These are phyloP conservation scores for Jaculus jaculus DNA, from an alignment of 2,113 vertebrate genomes.

Conservation along the genomic window DNA sequence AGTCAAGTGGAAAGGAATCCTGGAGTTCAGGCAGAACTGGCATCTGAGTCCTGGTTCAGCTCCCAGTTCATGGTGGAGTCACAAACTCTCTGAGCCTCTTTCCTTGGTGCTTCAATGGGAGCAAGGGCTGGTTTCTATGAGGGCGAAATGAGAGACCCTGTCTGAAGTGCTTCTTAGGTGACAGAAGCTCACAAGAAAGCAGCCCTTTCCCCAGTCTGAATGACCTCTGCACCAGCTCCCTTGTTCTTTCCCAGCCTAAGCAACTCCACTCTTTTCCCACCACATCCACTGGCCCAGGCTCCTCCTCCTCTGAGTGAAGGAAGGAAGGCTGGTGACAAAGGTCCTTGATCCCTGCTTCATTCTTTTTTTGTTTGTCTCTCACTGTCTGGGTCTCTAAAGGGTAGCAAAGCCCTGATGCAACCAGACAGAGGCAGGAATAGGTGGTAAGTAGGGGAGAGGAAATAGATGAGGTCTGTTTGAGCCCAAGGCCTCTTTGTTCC, in stretches of 20 bases:
- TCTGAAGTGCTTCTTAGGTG: neutral
- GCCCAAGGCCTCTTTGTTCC: constrained; percentile 62
- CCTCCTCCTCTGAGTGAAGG: neutral
- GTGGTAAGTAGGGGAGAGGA: constrained; percentile 13
- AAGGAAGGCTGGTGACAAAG: neutral
- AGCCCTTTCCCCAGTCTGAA: neutral
- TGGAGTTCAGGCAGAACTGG: neutral
- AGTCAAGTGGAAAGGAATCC: neutral
- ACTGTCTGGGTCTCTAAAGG: neutral
- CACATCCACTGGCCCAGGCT: neutral
- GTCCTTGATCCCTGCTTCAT: neutral
- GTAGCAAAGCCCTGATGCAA: neutral
- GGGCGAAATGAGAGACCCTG: neutral
- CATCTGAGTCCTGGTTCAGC: neutral
- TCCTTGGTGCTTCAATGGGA: neutral
- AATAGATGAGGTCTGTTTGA: neutral
- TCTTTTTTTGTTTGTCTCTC: neutral
- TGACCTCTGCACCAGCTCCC: neutral
- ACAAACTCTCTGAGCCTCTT: neutral
- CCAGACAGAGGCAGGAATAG: neutral
- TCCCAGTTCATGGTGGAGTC: neutral
- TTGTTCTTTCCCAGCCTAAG: neutral
- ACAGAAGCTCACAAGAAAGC: neutral
- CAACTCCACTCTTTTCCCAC: neutral
- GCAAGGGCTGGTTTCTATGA: neutral